Conservation (phyloP, 2,113 vertebrate genomes). For the Martes martes region DNA sequence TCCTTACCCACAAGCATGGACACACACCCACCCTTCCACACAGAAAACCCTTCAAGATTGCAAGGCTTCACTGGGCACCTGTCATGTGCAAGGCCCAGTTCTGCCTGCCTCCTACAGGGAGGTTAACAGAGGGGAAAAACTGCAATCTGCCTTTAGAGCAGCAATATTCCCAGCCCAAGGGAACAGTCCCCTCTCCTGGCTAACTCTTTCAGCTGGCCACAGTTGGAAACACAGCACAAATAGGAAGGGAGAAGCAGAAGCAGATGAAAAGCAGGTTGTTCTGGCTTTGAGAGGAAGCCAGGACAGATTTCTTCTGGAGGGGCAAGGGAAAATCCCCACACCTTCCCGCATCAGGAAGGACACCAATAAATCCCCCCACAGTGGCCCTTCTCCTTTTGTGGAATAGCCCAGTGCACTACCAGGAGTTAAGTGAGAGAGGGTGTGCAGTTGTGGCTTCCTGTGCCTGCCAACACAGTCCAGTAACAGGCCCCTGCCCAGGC, state of each 20-base stretch:
- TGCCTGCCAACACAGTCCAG: background rate
- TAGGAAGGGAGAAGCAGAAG: background rate
- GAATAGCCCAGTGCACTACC: background rate
- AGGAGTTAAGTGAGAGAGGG: background rate
- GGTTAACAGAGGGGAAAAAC: slow-evolving; percentile 46
- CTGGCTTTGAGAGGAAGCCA: background rate
- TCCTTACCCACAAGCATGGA: background rate
- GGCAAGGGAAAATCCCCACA: slow-evolving; percentile 22
- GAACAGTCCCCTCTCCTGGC: background rate
- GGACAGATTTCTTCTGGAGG: background rate
- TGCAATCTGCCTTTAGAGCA: background rate
- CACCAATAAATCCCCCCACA: background rate
- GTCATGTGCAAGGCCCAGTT: background rate
- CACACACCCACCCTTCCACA: background rate
- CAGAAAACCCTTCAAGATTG: background rate
- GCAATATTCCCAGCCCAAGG: background rate
- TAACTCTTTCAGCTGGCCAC: background rate
- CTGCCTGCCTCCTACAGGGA: slow-evolving; percentile 20
- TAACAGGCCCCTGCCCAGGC: background rate
- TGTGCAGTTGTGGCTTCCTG: background rate
- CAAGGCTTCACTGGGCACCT: slow-evolving; percentile 4
- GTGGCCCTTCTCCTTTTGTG: background rate
- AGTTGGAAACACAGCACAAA: background rate
- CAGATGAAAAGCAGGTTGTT: background rate
- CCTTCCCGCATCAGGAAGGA: background rate